A percentile compares a stretch with the other conserved stretches of the same genome.
Conservation (phyloP, 2,113 vertebrate species). For the Chloroceryle aenea region DNA sequence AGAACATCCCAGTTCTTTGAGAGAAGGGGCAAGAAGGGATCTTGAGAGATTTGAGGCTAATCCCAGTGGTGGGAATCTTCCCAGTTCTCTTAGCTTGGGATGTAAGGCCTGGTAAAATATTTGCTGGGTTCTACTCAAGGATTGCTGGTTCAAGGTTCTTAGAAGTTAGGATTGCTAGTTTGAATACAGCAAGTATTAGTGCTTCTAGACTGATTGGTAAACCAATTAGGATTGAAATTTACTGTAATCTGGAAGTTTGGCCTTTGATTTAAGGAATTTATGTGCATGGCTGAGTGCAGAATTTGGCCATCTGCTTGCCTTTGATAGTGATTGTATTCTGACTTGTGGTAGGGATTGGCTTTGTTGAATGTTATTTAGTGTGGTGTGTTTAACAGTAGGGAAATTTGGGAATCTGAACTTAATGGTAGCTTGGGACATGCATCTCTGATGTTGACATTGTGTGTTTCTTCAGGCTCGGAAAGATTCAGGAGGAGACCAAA, state of each 20-base stretch:
- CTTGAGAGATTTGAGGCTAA: background rate
- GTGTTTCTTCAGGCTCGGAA: slow-evolving; percentile 80
- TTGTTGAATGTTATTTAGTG: background rate
- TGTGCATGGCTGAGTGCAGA: background rate
- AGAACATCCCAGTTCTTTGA: background rate
- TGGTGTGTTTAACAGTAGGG: background rate
- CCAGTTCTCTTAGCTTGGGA: background rate
- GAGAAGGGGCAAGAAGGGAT: background rate
- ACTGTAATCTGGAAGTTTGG: background rate
- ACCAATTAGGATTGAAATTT: background rate
- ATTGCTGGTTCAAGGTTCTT: background rate
- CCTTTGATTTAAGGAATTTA: background rate
- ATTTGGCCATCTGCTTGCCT: background rate
- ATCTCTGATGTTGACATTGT: slow-evolving; percentile 24
- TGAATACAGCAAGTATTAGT: background rate
- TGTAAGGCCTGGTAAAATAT: background rate
- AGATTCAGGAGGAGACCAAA: slow-evolving; percentile 70
- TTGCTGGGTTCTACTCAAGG: background rate
- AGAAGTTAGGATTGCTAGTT: background rate
- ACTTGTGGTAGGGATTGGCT: background rate
- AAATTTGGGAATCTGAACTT: background rate
- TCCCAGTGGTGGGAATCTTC: background rate
- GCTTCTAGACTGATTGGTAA: background rate
- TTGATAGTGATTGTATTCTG: background rate
- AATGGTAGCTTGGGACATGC: background rate